phyloP scores from a whole-genome alignment of 2,888 invertebrate genomes.

The Crocallis elinguaria region DNA sequence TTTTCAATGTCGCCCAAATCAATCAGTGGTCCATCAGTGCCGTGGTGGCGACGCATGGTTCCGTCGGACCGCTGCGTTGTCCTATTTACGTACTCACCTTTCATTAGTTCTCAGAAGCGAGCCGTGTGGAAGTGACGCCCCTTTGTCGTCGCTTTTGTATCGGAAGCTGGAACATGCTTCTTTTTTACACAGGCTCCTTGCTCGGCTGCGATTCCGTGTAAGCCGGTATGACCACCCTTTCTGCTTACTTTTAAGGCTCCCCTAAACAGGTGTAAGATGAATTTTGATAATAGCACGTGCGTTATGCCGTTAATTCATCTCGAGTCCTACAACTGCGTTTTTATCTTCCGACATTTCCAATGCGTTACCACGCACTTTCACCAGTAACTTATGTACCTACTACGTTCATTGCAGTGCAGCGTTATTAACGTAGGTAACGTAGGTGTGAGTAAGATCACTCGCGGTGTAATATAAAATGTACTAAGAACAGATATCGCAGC shows the following conservation, averaged over 20 bases:
- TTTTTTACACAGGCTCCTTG: slow-evolving; percentile 60
- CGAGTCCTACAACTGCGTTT: no score
- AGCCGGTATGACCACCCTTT: slow-evolving; percentile 17
- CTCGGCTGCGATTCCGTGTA: slow-evolving; percentile 43
- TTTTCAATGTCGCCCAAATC: slow-evolving; percentile 75
- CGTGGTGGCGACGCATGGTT: slow-evolving; percentile 65
- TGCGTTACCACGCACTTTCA: no score
- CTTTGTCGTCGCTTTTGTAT: slow-evolving; percentile 70
- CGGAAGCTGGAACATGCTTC: slow-evolving; percentile 68
- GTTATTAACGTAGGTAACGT: no score
- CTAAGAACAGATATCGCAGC: no score
- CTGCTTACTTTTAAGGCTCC: slow-evolving; percentile 21
- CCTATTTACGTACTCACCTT: slow-evolving; percentile 76
- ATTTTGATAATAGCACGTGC: no score
- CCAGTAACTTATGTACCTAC: no score
- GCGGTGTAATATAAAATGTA: no score
- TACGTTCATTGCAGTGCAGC: no score
- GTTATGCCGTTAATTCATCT: no score
- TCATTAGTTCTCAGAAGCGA: slow-evolving; percentile 79
- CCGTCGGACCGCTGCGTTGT: slow-evolving; percentile 51
- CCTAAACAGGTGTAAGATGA: no score
- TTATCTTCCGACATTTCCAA: no score
- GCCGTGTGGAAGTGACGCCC: slow-evolving; percentile 66
- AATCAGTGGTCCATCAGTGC: slow-evolving; percentile 65
- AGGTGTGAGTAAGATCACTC: no score